phyloP scores from a whole-genome alignment of 2,888 invertebrate genomes.

The Cheilosia scutellata region DNA sequence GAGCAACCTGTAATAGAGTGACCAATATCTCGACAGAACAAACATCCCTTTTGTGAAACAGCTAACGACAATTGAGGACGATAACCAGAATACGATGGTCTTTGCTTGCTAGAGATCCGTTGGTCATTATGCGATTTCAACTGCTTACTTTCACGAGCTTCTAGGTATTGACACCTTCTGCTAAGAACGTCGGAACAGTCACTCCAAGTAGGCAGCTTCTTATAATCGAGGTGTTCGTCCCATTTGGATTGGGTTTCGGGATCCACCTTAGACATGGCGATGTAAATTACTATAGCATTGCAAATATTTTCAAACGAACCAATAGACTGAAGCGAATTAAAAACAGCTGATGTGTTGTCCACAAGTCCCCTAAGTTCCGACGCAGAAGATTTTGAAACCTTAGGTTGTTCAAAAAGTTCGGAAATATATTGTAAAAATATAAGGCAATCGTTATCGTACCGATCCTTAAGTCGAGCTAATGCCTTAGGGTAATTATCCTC shows the following conservation, averaged over 20 bases:
- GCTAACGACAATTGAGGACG: conserved; percentile 5
- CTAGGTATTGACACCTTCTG: conserved; percentile 24
- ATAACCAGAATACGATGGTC: background rate
- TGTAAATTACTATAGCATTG: conserved; percentile 30
- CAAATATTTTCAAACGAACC: conserved; percentile 39
- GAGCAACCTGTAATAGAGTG: no score
- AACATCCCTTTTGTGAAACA: background rate
- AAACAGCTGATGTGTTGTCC: background rate
- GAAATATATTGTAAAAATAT: conserved; percentile 34
- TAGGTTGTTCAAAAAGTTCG: conserved; percentile 3
- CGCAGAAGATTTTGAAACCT: background rate
- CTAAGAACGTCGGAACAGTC: conserved; percentile 8
- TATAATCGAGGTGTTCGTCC: conserved; percentile 10
- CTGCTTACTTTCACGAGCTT: conserved; percentile 10
- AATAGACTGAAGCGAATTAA: conserved; percentile 15
- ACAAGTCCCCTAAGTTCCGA: background rate
- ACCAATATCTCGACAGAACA: background rate
- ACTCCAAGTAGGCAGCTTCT: background rate
- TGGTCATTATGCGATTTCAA: background rate
- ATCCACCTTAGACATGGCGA: conserved; percentile 39
- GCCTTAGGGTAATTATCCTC: conserved; percentile 37
- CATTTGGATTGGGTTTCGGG: conserved; percentile 9
- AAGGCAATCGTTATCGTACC: conserved; percentile 43
- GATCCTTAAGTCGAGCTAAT: conserved; percentile 9
- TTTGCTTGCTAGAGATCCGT: background rate